A percentile compares a stretch with the other conserved stretches of the same genome.
Evolutionary conservation across 2,113 vertebrate genomes (phyloP).

Genomic region (Barnardius zonarius): DNA sequence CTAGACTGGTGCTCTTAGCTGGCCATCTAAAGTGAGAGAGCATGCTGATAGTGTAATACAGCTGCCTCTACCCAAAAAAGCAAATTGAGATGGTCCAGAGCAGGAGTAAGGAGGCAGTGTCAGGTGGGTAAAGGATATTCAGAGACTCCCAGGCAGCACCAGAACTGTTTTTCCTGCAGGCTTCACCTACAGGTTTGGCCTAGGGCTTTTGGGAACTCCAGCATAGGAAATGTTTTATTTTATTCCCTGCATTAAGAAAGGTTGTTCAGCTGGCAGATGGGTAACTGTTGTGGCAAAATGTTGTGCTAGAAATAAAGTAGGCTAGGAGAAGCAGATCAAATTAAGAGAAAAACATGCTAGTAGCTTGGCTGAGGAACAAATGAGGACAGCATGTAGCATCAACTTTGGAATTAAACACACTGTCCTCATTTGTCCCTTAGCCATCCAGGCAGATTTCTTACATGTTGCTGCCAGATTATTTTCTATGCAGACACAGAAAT

Average conservation of each 20-base stretch:
- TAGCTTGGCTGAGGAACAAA: conserved; percentile 47
- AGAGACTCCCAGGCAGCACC: background rate
- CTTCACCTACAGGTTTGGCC: background rate
- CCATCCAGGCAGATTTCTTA: background rate
- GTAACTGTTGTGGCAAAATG: conserved; percentile 19
- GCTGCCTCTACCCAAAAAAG: background rate
- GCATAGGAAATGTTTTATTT: background rate
- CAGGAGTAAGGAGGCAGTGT: background rate
- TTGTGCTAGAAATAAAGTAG: conserved; percentile 35
- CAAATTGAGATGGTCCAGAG: background rate
- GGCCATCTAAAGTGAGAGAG: background rate
- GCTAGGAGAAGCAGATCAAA: conserved; percentile 40
- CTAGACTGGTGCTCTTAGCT: background rate
- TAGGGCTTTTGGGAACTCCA: background rate
- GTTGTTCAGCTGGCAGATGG: conserved; percentile 11
- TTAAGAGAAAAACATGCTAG: conserved; percentile 38
- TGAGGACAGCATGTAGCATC: conserved; percentile 10
- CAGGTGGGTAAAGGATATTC: background rate
- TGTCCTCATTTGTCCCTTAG: conserved; percentile 39
- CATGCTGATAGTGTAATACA: background rate
- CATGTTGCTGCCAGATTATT: conserved; percentile 6
- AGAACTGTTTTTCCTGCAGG: background rate
- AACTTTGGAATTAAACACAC: conserved; percentile 36
- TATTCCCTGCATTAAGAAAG: background rate
- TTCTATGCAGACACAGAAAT: background rate